These are phyloP conservation scores for Aleiodes leptofemur DNA, from an alignment of 2,888 invertebrate species.

Conservation along the genomic window DNA sequence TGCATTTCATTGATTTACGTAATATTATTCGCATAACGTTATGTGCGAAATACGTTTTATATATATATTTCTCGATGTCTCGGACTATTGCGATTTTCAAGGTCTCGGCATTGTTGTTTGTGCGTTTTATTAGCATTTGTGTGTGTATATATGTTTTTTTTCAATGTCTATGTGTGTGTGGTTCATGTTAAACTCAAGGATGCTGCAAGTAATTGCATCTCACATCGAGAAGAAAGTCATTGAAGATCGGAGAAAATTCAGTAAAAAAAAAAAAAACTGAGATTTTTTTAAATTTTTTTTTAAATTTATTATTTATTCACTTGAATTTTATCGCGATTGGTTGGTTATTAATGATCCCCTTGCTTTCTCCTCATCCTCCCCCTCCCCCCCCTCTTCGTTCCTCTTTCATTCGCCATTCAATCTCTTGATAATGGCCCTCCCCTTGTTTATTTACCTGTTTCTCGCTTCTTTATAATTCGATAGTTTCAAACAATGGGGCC, in stretches of 20 bases:
- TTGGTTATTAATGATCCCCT: not conserved
- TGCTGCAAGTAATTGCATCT: constrained; percentile 34
- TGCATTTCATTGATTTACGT: constrained; percentile 58
- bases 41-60: constrained; percentile 65
- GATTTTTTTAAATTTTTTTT: too few relatives aligned
- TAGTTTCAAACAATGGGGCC: constrained; percentile 40
- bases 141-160: not conserved
- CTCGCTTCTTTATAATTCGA: not conserved
- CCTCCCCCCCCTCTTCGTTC: not conserved
- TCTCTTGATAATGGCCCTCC: not conserved
- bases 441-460: not conserved
- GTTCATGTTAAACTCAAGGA: constrained; percentile 56
- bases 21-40: constrained; percentile 63
- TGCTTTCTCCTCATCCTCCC: not conserved
- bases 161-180: not conserved
- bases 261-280: not conserved
- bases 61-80: constrained; percentile 64
- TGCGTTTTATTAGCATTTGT: constrained; percentile 59
- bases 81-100: constrained; percentile 68
- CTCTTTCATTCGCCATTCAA: not conserved
- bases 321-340: not conserved
- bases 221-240: constrained; percentile 22
- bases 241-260: not conserved
- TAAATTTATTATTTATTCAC: too few relatives aligned
- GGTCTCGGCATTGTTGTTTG: constrained; percentile 69